These are phyloP conservation scores for Pterostichus madidus DNA, from an alignment of 2,888 invertebrate genomes.

Conservation along the genomic window DNA sequence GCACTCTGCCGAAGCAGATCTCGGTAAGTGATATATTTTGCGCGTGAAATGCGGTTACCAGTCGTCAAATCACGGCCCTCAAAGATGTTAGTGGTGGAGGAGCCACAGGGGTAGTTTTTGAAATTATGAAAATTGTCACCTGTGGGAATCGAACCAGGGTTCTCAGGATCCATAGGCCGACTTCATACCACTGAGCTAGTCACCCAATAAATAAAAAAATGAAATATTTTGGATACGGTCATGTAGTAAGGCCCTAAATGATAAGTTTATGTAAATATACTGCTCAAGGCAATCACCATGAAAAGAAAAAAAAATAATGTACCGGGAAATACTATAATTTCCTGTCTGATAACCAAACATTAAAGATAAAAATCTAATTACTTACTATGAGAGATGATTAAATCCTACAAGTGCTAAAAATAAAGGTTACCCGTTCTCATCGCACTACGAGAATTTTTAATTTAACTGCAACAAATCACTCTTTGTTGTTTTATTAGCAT, in stretches of 20 bases:
- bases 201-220: too few relatives aligned
- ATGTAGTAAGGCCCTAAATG: not conserved
- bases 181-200: too few relatives aligned
- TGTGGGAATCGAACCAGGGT: too few relatives aligned
- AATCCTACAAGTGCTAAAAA: slow-evolving; percentile 32
- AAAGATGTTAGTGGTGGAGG: too few relatives aligned
- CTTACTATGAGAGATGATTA: slow-evolving; percentile 15
- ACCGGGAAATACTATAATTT: slow-evolving; percentile 43
- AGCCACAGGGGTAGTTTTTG: too few relatives aligned
- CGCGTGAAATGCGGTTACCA: too few relatives aligned
- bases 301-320: slow-evolving; percentile 17
- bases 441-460: not conserved
- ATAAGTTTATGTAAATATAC: not conserved
- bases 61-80: too few relatives aligned
- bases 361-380: slow-evolving; percentile 24
- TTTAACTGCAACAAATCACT: slow-evolving; percentile 14
- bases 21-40: too few relatives aligned
- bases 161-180: too few relatives aligned
- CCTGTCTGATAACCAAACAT: slow-evolving; percentile 43
- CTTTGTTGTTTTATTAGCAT: slow-evolving; percentile 2
- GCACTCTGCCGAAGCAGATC: too few relatives aligned
- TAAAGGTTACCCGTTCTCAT: slow-evolving; percentile 4
- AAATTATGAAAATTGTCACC: too few relatives aligned
- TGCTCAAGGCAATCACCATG: slow-evolving; percentile 28
- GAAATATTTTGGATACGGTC: not conserved